Conservation (phyloP, 2,797 vertebrate genomes). For the Apogon talboti region DNA sequence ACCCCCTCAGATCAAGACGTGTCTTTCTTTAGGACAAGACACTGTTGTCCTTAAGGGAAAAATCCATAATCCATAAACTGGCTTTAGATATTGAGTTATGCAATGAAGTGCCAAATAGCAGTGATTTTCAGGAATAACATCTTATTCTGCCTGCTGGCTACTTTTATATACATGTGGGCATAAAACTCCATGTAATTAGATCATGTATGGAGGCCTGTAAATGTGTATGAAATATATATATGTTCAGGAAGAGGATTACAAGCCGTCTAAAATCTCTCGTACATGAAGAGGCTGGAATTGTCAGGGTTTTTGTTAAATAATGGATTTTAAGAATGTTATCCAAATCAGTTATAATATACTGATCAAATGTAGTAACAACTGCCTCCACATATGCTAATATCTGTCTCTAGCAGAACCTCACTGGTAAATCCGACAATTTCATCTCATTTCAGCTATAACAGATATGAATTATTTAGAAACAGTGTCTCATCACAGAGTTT, state of each 20-base stretch:
- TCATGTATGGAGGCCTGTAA: background rate
- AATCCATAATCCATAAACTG: background rate
- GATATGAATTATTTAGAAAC: no score
- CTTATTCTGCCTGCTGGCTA: background rate
- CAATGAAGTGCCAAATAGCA: background rate
- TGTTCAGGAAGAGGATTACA: no score
- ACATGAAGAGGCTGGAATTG: background rate
- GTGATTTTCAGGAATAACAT: no score
- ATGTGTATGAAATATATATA: no score
- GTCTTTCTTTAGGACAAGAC: slow-evolving; percentile 11
- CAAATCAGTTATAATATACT: background rate
- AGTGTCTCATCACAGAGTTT: no score
- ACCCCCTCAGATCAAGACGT: slow-evolving; percentile 6
- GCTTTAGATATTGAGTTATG: slow-evolving; percentile 1
- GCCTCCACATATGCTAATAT: background rate
- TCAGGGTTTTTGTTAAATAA: background rate
- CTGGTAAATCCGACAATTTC: background rate
- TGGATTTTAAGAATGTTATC: background rate
- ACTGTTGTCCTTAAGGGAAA: no score
- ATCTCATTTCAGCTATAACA: no score
- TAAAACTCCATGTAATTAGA: background rate
- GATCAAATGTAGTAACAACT: background rate
- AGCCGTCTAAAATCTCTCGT: background rate
- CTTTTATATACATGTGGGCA: background rate
- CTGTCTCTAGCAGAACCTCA: background rate